Conservation (phyloP, 2,888 invertebrate species). For the Polyommatus iphigenia region DNA sequence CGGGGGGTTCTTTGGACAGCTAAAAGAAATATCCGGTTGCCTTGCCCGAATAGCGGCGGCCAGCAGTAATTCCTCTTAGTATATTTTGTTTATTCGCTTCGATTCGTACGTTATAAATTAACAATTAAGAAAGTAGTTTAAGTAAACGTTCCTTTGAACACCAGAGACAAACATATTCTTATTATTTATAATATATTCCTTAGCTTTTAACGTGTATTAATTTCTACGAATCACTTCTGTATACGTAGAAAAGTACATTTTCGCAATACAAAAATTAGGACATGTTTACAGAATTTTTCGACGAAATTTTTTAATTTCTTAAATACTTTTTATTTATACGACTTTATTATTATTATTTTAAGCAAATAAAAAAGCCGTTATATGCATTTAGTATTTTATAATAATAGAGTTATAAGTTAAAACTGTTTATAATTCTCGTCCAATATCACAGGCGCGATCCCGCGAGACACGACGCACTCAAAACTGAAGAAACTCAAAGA, state of each 20-base stretch:
- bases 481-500: slow-evolving; percentile 46
- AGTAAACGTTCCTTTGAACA: not conserved
- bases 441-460: not conserved
- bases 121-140: slow-evolving; percentile 39
- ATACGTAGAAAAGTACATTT: not conserved
- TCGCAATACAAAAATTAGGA: too few species aligned
- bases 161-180: not conserved
- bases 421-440: not conserved
- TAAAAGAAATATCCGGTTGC: slow-evolving; percentile 80
- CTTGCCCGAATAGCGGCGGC: slow-evolving; percentile 65
- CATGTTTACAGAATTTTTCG: too few species aligned
- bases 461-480: slow-evolving; percentile 34
- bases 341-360: not conserved
- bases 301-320: too few species aligned
- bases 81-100: slow-evolving; percentile 71
- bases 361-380: not conserved
- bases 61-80: slow-evolving; percentile 74
- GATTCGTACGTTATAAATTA: slow-evolving; percentile 18
- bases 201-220: not conserved
- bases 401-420: not conserved
- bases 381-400: not conserved
- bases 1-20: slow-evolving; percentile 80
- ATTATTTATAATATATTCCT: too few species aligned
- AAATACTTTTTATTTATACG: too few species aligned
- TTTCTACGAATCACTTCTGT: not conserved